Percentiles rank a stretch among this genome's conserved stretches.
Conservation (phyloP, 2,113 vertebrate genomes). For the Stomatorhinus ivindoensis region DNA sequence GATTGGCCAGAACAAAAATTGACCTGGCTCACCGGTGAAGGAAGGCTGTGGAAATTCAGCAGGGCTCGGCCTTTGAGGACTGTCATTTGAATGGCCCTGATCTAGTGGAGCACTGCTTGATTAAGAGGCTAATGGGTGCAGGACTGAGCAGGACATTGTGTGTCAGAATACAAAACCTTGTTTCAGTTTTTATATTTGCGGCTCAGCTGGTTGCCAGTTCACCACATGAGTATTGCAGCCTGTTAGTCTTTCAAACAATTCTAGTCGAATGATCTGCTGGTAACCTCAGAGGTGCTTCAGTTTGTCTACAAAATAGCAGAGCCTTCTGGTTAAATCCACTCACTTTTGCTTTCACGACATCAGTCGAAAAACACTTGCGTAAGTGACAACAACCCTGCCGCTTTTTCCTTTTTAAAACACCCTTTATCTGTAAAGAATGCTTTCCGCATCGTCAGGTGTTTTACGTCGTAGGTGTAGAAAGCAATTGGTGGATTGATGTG, state of each 20-base stretch:
- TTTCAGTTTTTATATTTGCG: neutral
- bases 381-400: neutral
- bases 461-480: neutral
- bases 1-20: neutral
- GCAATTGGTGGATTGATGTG: neutral
- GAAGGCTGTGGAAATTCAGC: neutral
- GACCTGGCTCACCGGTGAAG: neutral
- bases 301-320: neutral
- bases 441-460: neutral
- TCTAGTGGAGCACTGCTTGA: no score
- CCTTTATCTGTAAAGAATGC: neutral
- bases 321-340: neutral
- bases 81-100: no score
- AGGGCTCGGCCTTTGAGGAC: no score
- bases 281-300: neutral
- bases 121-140: no score
- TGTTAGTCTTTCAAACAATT: neutral
- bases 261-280: neutral
- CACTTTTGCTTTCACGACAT: neutral
- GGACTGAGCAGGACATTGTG: neutral
- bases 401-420: neutral
- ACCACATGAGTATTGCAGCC: neutral
- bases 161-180: neutral
- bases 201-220: neutral
- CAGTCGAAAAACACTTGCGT: neutral